Percentiles rank a stretch among this genome's conserved stretches.
Conservation (phyloP, 2,888 invertebrate genomes). For the Danaus chrysippus region DNA sequence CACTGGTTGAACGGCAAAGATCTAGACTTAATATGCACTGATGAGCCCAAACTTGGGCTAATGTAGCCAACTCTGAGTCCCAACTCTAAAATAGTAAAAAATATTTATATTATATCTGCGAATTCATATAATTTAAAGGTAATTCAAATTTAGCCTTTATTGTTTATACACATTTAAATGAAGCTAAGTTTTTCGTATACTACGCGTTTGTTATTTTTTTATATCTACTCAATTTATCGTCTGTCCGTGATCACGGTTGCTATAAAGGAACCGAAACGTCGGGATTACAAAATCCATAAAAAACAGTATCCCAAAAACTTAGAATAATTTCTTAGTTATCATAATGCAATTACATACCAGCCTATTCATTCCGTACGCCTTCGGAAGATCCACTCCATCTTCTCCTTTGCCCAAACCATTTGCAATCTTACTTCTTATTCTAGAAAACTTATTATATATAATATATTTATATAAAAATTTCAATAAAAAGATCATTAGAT, state of each 20-base stretch:
- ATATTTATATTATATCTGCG: no score
- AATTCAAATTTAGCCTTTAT: no score
- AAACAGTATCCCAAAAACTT: neutral
- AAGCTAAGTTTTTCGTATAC: neutral
- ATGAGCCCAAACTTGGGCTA: constrained; percentile 60
- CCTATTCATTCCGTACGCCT: constrained; percentile 55
- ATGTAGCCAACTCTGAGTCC: constrained; percentile 62
- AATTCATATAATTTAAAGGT: no score
- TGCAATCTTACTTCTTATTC: constrained; percentile 54
- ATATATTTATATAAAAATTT: neutral
- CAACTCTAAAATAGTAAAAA: constrained; percentile 47
- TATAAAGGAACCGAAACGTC: no score
- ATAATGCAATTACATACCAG: constrained; percentile 44
- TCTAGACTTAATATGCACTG: constrained; percentile 53
- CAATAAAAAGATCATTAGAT: neutral
- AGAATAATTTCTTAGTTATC: no score
- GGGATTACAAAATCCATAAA: neutral
- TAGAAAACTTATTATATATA: constrained; percentile 28
- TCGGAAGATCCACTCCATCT: constrained; percentile 39
- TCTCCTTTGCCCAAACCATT: constrained; percentile 50
- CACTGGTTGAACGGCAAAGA: constrained; percentile 59
- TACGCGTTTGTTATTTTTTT: no score
- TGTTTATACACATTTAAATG: neutral
- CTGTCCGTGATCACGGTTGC: no score
- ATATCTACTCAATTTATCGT: no score